These are phyloP conservation scores for Clarias platycephalus DNA, from an alignment of 2,797 vertebrate genomes.

Conservation along the genomic window DNA sequence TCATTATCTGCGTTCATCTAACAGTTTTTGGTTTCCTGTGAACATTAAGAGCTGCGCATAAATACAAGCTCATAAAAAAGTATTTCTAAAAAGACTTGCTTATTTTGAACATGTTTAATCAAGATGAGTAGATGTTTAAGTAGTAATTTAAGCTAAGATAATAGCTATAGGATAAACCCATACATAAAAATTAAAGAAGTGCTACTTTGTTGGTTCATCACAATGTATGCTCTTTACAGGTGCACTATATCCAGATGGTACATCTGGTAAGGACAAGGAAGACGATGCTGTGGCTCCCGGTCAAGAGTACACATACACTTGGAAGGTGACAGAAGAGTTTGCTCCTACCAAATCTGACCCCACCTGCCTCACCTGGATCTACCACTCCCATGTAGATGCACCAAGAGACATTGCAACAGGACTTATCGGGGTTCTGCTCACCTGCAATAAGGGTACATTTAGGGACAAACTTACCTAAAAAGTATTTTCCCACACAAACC, in stretches of 20 bases:
- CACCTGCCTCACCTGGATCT: constrained; percentile 75
- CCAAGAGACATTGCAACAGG: constrained; percentile 79
- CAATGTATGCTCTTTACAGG: constrained; percentile 28
- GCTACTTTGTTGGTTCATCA: not conserved
- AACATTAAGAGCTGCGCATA: not conserved
- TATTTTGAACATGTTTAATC: not conserved
- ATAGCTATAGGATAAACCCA: not conserved
- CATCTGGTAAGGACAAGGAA: constrained; percentile 69
- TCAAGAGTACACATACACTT: constrained; percentile 73
- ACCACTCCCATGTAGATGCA: constrained; percentile 80
- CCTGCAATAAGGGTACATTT: constrained; percentile 68
- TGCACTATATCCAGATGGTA: constrained; percentile 74
- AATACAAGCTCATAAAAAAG: not conserved
- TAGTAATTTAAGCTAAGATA: not conserved
- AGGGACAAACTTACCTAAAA: not conserved
- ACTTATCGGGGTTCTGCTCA: constrained; percentile 78
- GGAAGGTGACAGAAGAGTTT: constrained; percentile 74
- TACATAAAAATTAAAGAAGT: not conserved
- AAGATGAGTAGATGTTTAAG: not conserved
- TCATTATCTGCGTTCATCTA: not conserved
- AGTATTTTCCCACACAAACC: not conserved
- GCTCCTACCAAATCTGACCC: constrained; percentile 70
- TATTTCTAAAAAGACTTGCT: not conserved
- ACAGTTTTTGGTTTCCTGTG: not conserved
- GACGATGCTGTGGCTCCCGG: constrained; percentile 76